Evolutionary conservation across 2,888 invertebrate genomes (phyloP), one percentile per base, ranked within the genome.

Genomic region (Drosophila mimetica): DNA sequence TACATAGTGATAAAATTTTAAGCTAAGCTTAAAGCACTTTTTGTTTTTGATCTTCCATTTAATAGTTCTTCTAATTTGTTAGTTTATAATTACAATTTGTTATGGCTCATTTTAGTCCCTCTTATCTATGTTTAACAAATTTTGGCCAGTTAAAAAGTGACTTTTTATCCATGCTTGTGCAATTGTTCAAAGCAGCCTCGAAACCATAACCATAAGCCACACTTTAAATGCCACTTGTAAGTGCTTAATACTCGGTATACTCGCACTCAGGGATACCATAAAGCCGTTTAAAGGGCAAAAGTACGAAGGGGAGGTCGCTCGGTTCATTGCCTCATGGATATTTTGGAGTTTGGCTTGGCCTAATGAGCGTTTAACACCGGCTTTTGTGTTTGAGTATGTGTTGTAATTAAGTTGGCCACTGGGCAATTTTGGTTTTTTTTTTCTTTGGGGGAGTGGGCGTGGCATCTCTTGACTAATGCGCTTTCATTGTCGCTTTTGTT

Each of bases 401-500:
- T 72, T 46, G 65, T 63, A 72, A 71, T 63, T 60, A 54, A 50
- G 32, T 54, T 54, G 70, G 70, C 53, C 70, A 61, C 34, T 64
- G 50, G 70, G 48, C 53, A 63, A 13, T 16, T 28, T 11, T 47
- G 47, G n/a, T 14, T 6, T 34, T 14, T 39, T 18, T 18, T 11
- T 20, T 39, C 30, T 39, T 36, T 9, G 8, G 30, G 34, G n/a
- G 36, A 54, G 30, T 36, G 34, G 34, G 14, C 39, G 11, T 47
- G 51, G 51, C 52, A 8, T 5, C 22, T 30, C 22, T 36, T 47
- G 25, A 28, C 55, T 65, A 71, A 65, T 72, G 53, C 51, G 52
- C 44, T 52, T 79, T 82, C 82, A 82, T 85, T 82, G 86, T 87
- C 87, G 46, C 41, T 57, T 57, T 73, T 75, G 82, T 81, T 85